Percentiles rank a stretch among this genome's conserved stretches.
phyloP scores from a whole-genome alignment of 2,888 invertebrate species.

The Sycophila texana region DNA sequence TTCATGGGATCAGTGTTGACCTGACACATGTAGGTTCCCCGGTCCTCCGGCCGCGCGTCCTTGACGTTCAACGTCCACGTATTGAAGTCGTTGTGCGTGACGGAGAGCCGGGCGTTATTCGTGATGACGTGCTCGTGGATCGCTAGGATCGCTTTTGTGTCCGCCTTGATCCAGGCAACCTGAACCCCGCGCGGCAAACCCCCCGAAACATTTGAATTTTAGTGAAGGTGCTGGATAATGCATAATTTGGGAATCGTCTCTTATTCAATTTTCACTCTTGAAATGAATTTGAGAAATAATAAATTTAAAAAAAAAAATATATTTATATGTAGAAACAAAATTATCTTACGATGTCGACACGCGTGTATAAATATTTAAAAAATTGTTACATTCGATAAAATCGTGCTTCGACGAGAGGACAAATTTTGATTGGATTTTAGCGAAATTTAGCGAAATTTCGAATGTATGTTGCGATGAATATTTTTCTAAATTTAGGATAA shows the following conservation, averaged over 20 bases:
- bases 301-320: too few species aligned
- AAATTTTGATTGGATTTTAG: background rate
- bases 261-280: too few species aligned
- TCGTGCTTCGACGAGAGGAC: too few species aligned
- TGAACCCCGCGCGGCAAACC: slow-evolving; percentile 72
- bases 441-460: too few species aligned
- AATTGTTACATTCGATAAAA: too few species aligned
- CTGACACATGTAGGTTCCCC: slow-evolving; percentile 96
- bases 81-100: slow-evolving; percentile 94
- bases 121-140: slow-evolving; percentile 96
- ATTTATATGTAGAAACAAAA: too few species aligned
- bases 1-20: slow-evolving; percentile 96
- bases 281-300: background rate
- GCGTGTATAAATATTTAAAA: too few species aligned
- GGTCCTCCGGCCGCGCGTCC: slow-evolving; percentile 89
- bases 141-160: slow-evolving; percentile 94
- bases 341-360: too few species aligned
- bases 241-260: background rate
- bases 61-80: slow-evolving; percentile 95
- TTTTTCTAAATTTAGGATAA: too few species aligned
- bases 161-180: slow-evolving; percentile 97
- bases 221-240: background rate
- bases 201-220: slow-evolving; percentile 31
- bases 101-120: slow-evolving; percentile 91
- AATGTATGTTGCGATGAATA: too few species aligned